phyloP scores from a whole-genome alignment of 2,113 vertebrate species.

The Pongo abelii region DNA sequence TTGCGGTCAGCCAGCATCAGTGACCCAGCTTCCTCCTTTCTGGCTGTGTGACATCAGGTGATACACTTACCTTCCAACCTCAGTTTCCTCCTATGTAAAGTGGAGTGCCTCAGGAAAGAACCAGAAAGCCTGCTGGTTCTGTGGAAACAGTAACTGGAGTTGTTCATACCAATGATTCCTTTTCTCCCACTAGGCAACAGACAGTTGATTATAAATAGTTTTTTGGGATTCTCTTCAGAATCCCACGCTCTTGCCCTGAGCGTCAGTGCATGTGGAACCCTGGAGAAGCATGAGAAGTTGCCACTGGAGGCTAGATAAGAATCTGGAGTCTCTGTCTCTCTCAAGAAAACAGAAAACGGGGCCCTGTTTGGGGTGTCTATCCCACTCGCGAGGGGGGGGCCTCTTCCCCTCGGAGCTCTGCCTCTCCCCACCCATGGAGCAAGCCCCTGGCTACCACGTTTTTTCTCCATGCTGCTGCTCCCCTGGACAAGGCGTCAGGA shows the following conservation, averaged over 20 bases:
- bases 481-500: background rate
- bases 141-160: background rate
- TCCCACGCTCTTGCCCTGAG: background rate
- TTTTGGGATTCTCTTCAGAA: background rate
- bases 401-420: background rate
- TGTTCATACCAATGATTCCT: background rate
- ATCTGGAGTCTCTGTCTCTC: background rate
- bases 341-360: background rate
- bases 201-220: accelerated
- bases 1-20: too few relatives aligned
- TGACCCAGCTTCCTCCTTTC: background rate
- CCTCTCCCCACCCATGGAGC: accelerated
- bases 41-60: background rate
- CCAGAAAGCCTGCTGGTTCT: background rate
- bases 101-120: background rate
- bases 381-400: background rate
- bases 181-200: background rate
- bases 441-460: accelerated
- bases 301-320: too few relatives aligned
- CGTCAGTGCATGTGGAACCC: too few relatives aligned
- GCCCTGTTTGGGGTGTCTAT: accelerated
- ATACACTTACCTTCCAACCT: background rate
- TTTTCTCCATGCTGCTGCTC: too few relatives aligned
- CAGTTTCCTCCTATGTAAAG: background rate
- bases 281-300: background rate